Evolutionary conservation across 2,888 invertebrate species (phyloP).

Genomic region (Agriotes lineatus): DNA sequence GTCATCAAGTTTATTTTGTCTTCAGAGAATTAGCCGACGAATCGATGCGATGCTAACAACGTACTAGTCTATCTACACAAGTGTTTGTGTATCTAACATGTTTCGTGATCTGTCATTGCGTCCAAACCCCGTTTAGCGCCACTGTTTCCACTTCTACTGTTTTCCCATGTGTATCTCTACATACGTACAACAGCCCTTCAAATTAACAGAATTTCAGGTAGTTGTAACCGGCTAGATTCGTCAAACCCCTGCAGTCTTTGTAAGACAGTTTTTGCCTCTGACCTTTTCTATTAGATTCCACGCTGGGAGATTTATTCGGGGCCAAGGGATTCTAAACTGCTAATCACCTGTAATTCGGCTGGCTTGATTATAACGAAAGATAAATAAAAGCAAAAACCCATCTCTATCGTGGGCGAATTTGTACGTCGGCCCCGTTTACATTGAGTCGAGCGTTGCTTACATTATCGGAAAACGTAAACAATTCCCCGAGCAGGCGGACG

Average conservation of each 20-base stretch:
- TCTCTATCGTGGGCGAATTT: background rate
- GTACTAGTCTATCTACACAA: too few relatives aligned
- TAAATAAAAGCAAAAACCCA: slow-evolving; percentile 17
- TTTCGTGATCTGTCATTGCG: too few relatives aligned
- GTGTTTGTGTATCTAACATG: too few relatives aligned
- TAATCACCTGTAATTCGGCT: background rate
- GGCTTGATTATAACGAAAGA: slow-evolving; percentile 8
- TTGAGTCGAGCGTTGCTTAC: background rate
- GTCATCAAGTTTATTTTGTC: too few relatives aligned
- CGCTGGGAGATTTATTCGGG: background rate
- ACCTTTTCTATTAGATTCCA: background rate
- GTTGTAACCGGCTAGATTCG: too few relatives aligned
- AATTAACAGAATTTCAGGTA: background rate
- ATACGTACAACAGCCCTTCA: too few relatives aligned
- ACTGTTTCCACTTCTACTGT: too few relatives aligned
- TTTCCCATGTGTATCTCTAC: too few relatives aligned
- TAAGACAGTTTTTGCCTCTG: background rate
- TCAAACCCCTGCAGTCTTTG: too few relatives aligned
- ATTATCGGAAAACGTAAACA: background rate
- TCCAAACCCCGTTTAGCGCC: too few relatives aligned
- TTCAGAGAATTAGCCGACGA: too few relatives aligned
- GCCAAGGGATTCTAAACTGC: slow-evolving; percentile 2
- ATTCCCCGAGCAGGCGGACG: background rate
- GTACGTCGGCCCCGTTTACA: background rate
- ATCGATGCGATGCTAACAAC: too few relatives aligned